Base-by-base conservation (phyloP, 2,888 invertebrate species). In the Cloeon dipterum region DNA sequence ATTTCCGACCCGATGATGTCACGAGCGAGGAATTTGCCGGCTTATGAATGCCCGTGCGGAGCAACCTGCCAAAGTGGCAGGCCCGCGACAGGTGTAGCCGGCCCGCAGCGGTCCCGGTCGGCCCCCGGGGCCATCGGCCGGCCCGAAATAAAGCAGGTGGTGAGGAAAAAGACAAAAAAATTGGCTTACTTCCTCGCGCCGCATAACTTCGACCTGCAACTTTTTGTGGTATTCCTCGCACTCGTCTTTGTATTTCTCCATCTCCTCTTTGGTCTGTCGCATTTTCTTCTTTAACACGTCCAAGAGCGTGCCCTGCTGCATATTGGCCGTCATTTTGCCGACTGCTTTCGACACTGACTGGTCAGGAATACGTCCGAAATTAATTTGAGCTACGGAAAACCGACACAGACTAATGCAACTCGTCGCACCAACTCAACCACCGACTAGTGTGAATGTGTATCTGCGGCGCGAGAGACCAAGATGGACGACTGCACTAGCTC, bases 221-320 rank as follows among this genome's bases (percentile, higher is more conserved):
- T 86, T 78, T 69, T 88, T 82, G 63, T 86, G 83, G 60, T 77
- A 83, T 62, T 89, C 88, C 62, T 93, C 93, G 61, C 86, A 85
- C 61, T 89, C 88, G 63, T 96, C 94, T 67, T 86, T 91, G 66
- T 86, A 88, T 63, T 85, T 79, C 62, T 96, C 96, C 77, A 93
- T 85, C 69, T 96, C 96, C 62, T 93, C 91, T 66, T 93, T 91
- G 52, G 93, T 86, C 64, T 89, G 88, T 51, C 89, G 74, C 94
- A 96, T 96, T 75, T 96, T 98, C 74, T 93, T 91, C 74, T 96
- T 96, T 55, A 96, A 73, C 55, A 91, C 88, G 65, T 93, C 91
- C 61, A 96, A 68, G 52, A 94, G 76, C 54, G 83, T 79, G 57
- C 86, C 86, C 68, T 88, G 86, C 61, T 78, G 77, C 66, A 82